phyloP scores from a whole-genome alignment of 37 sponge, comb jelly and placozoan species.

The Haliclona indistincta region DNA sequence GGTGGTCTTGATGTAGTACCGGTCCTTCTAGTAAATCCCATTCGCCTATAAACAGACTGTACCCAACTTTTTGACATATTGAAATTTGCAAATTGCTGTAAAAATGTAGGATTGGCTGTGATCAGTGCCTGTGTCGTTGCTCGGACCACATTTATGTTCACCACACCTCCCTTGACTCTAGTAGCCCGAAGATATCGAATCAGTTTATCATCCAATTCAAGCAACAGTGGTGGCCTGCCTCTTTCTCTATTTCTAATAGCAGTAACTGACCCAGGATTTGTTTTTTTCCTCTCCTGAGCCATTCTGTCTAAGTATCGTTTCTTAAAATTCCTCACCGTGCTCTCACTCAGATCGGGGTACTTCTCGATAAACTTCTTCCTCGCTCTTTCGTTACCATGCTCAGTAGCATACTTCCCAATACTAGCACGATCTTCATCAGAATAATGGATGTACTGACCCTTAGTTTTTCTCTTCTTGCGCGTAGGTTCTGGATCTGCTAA shows the following conservation, averaged over 20 bases:
- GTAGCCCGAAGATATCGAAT: conserved; percentile 16
- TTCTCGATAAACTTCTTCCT: conserved; percentile 16
- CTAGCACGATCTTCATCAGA: too few relatives aligned
- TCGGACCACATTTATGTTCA: conserved; percentile 38
- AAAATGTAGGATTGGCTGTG: conserved; percentile 29
- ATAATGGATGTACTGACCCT: too few relatives aligned
- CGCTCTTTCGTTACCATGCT: conserved; percentile 38
- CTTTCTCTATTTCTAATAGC: neutral
- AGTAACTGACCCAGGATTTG: conserved; percentile 34
- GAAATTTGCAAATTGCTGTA: conserved; percentile 12
- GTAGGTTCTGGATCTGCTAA: conserved; percentile 21
- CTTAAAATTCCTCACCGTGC: conserved; percentile 41
- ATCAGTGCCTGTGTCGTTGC: conserved; percentile 47
- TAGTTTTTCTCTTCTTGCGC: conserved; percentile 12
- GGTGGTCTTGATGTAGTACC: conserved; percentile 25
- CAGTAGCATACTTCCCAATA: conserved; percentile 30
- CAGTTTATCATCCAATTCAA: conserved; percentile 26
- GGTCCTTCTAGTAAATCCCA: conserved; percentile 20
- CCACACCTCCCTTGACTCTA: conserved; percentile 21
- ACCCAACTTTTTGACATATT: conserved; percentile 33
- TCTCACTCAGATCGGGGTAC: conserved; percentile 25
- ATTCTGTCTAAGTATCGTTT: conserved; percentile 21
- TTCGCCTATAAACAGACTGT: conserved; percentile 39
- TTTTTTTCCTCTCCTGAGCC: conserved; percentile 8
- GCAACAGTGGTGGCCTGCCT: conserved; percentile 32